phyloP scores from a whole-genome alignment of 2,888 invertebrate species.

The Lasiommata megera region DNA sequence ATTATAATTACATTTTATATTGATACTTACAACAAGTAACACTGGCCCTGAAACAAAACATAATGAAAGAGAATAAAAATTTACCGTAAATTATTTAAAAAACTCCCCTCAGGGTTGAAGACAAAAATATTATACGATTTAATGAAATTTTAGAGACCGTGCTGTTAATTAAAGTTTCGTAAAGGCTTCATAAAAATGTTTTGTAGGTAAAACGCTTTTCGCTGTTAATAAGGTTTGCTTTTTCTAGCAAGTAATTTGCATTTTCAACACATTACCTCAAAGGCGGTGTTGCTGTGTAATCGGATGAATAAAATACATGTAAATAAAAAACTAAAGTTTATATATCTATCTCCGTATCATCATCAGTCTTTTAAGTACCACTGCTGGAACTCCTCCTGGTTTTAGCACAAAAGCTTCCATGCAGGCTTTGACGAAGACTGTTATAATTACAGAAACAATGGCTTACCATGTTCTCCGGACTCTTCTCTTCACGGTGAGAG shows the following conservation, averaged over 20 bases:
- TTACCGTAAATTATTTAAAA: neutral
- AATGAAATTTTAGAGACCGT: conserved; percentile 15
- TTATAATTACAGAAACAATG: too few relatives aligned
- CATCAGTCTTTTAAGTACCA: neutral
- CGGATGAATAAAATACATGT: neutral
- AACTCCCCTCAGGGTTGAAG: neutral
- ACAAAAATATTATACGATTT: neutral
- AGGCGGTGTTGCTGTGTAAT: neutral
- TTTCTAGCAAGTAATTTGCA: conserved; percentile 11
- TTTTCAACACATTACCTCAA: conserved; percentile 1
- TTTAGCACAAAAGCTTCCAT: too few relatives aligned
- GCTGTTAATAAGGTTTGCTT: neutral
- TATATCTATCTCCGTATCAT: neutral
- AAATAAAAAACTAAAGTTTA: too few relatives aligned
- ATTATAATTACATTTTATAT: too few relatives aligned
- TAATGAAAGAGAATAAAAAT: neutral
- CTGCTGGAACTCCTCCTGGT: too few relatives aligned
- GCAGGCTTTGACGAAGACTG: too few relatives aligned
- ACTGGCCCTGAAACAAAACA: too few relatives aligned
- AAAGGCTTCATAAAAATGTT: conserved; percentile 22
- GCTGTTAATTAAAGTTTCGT: conserved; percentile 25
- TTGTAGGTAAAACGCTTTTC: conserved; percentile 11
- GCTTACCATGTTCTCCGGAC: too few relatives aligned
- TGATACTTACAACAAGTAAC: too few relatives aligned
- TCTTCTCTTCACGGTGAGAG: too few relatives aligned